A percentile compares a stretch with the other conserved stretches of the same genome.
Evolutionary conservation across 2,797 vertebrate genomes (phyloP).

Genomic region (Acridotheres tristis): DNA sequence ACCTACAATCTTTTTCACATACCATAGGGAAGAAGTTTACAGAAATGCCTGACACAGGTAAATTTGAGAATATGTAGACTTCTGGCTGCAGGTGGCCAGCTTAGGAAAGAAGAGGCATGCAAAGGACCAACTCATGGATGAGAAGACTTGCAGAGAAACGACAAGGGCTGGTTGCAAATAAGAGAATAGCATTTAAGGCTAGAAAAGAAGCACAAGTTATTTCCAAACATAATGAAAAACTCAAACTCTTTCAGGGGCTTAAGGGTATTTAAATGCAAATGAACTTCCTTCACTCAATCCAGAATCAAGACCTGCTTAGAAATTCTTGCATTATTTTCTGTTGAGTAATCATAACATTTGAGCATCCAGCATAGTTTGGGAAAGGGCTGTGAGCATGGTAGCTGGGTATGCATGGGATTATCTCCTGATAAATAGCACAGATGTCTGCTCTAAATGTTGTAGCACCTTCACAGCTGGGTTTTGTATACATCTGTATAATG

Average conservation of each 20-base stretch:
- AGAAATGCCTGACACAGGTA: neutral
- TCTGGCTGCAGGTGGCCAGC: neutral
- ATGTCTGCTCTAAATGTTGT: neutral
- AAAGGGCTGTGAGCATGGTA: neutral
- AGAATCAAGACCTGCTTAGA: neutral
- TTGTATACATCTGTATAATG: neutral
- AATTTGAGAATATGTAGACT: neutral
- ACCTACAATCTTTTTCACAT: neutral
- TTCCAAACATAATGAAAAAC: constrained; percentile 33
- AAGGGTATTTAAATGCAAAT: constrained; percentile 55
- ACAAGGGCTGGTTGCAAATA: neutral
- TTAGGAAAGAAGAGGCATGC: neutral
- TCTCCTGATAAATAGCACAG: neutral
- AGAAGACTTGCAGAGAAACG: neutral
- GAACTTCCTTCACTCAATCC: neutral
- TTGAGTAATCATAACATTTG: neutral
- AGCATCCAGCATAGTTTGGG: neutral
- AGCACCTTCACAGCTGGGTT: neutral
- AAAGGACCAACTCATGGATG: neutral
- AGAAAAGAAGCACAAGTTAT: constrained; percentile 36
- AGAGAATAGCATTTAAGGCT: neutral
- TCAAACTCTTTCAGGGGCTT: constrained; percentile 30
- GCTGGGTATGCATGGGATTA: neutral
- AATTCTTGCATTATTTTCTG: constrained; percentile 4
- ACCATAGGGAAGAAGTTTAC: neutral